Evolutionary conservation across 1,140 invertebrate genomes (phyloP).

Genomic region (Drosophila nebulosa): DNA sequence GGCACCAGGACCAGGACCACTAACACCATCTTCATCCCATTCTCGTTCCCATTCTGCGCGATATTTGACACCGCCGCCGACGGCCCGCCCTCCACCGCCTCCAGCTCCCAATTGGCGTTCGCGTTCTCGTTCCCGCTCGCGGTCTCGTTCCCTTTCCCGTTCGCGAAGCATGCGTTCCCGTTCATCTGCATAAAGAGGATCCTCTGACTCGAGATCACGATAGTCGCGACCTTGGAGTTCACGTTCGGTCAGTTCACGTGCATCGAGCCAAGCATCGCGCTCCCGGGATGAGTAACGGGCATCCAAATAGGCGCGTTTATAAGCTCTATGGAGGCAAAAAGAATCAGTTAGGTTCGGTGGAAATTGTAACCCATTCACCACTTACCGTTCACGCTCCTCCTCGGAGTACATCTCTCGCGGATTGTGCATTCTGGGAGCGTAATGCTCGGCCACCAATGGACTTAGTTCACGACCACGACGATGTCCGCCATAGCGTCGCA

Average conservation of each 20-base stretch:
- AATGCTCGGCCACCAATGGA: slow-evolving; percentile 55
- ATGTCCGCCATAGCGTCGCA: slow-evolving; percentile 53
- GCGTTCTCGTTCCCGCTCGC: slow-evolving; percentile 56
- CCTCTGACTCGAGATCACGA: slow-evolving; percentile 63
- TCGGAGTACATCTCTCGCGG: slow-evolving; percentile 70
- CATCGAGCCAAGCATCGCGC: slow-evolving; percentile 67
- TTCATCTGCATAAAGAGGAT: slow-evolving; percentile 66
- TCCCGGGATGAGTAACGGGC: slow-evolving; percentile 61
- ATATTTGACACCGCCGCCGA: slow-evolving; percentile 35
- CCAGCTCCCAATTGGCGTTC: slow-evolving; percentile 49
- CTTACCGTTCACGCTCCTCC: slow-evolving; percentile 69
- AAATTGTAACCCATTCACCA: not conserved
- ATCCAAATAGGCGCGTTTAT: slow-evolving; percentile 63
- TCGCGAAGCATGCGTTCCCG: slow-evolving; percentile 36
- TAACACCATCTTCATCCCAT: slow-evolving; percentile 57
- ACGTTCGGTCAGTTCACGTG: slow-evolving; percentile 51
- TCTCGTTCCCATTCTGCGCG: slow-evolving; percentile 71
- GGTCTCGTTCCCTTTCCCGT: slow-evolving; percentile 43
- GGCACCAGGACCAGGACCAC: slow-evolving; percentile 9
- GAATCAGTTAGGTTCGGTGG: not conserved
- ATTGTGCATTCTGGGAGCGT: slow-evolving; percentile 54
- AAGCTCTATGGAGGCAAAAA: slow-evolving; percentile 36
- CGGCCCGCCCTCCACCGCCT: slow-evolving; percentile 51
- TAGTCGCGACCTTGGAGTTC: slow-evolving; percentile 63
- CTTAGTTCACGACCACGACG: slow-evolving; percentile 60